phyloP scores from a whole-genome alignment of 2,888 invertebrate species.

The Sthenelais limicola region DNA sequence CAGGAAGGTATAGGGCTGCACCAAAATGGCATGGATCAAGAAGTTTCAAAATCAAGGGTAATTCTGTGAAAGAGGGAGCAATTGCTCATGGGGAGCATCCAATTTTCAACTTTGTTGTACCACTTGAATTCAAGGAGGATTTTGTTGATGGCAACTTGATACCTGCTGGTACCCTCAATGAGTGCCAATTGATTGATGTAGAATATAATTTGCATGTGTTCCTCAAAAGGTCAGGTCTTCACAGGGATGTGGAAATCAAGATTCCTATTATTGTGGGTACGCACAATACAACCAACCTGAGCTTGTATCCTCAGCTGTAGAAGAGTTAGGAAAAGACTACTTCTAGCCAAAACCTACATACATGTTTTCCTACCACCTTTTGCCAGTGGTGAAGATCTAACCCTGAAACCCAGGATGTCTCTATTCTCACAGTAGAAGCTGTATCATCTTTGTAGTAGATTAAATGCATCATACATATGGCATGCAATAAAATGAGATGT shows the following conservation, averaged over 20 bases:
- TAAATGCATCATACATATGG: no score
- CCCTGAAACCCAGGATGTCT: no score
- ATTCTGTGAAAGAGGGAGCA: not conserved
- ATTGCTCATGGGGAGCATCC: not conserved
- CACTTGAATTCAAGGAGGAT: not conserved
- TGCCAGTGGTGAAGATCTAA: no score
- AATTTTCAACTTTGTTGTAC: not conserved
- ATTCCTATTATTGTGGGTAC: not conserved
- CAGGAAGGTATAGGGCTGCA: not conserved
- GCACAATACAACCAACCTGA: no score
- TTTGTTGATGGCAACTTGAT: not conserved
- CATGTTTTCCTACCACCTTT: no score
- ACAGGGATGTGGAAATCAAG: not conserved
- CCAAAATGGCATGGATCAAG: not conserved
- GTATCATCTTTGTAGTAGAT: no score
- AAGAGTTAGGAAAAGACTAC: no score
- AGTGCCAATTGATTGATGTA: not conserved
- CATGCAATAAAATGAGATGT: no score
- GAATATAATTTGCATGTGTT: not conserved
- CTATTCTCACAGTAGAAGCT: no score
- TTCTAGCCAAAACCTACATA: no score
- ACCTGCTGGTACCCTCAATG: not conserved
- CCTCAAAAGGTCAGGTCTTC: not conserved
- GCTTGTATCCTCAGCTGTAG: no score
- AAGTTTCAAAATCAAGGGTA: not conserved